A percentile compares a stretch with the other conserved stretches of the same genome.
Evolutionary conservation across 2,888 invertebrate genomes (phyloP).

Genomic region (Harpalus rufipes): DNA sequence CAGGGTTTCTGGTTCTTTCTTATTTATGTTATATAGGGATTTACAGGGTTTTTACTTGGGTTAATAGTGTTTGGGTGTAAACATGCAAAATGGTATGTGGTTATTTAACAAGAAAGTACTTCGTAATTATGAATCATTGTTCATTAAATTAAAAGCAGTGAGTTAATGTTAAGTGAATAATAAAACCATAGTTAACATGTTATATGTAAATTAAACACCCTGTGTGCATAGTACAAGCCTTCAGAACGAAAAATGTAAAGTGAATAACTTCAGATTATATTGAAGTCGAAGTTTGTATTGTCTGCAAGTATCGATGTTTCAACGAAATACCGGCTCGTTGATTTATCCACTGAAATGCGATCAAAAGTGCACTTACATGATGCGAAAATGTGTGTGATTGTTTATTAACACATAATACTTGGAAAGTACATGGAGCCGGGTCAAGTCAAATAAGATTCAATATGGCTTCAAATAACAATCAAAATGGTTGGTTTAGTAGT

Average conservation of each 20-base stretch:
- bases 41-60: conserved; percentile 54
- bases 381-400: conserved; percentile 50
- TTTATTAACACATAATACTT: conserved; percentile 38
- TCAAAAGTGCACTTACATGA: conserved; percentile 52
- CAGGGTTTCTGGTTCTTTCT: conserved; percentile 45
- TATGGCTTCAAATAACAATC: conserved; percentile 77
- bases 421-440: conserved; percentile 63
- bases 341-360: conserved; percentile 52
- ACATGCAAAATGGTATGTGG: conserved; percentile 48
- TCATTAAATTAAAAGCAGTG: conserved; percentile 38
- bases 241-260: conserved; percentile 33
- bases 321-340: conserved; percentile 37
- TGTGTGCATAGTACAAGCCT: conserved; percentile 6
- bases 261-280: conserved; percentile 52
- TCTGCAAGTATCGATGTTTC: conserved; percentile 62
- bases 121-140: conserved; percentile 49
- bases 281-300: conserved; percentile 55
- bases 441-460: conserved; percentile 71
- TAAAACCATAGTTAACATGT: conserved; percentile 26
- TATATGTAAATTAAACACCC: conserved; percentile 45
- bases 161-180: conserved; percentile 26
- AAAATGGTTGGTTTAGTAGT: conserved; percentile 77
- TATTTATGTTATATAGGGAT: conserved; percentile 38
- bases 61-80: conserved; percentile 42
- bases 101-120: conserved; percentile 37